phyloP scores from a whole-genome alignment of 1,140 invertebrate genomes.

The Diorhabda carinulata region DNA sequence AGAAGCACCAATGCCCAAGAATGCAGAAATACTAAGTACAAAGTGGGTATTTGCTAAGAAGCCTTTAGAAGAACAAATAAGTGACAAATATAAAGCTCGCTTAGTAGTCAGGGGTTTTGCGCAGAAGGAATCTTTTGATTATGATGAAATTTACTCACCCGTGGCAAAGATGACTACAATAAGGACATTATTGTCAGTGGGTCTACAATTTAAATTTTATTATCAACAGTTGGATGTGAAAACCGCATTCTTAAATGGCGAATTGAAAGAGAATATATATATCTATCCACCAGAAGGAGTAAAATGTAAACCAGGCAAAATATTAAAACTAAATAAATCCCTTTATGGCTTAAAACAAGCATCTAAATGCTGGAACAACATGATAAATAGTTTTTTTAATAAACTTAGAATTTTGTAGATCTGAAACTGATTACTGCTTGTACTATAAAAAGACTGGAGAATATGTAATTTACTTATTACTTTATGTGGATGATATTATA shows the following conservation, averaged over 20 bases:
- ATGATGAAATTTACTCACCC: slow-evolving; percentile 5
- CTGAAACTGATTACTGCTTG: no score
- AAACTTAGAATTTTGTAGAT: no score
- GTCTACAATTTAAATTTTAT: slow-evolving; percentile 30
- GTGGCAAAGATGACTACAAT: slow-evolving; percentile 25
- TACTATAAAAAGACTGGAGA: not conserved
- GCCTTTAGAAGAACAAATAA: slow-evolving; percentile 30
- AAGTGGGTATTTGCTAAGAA: slow-evolving; percentile 45
- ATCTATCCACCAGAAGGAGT: slow-evolving; percentile 47
- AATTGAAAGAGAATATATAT: slow-evolving; percentile 47
- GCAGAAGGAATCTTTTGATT: slow-evolving; percentile 37
- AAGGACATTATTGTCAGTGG: not conserved
- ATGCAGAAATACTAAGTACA: slow-evolving; percentile 36
- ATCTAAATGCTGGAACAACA: not conserved
- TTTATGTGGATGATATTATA: slow-evolving; percentile 24
- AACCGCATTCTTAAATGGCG: slow-evolving; percentile 18
- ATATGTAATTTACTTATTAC: slow-evolving; percentile 17
- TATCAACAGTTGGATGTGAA: slow-evolving; percentile 26
- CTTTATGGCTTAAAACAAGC: slow-evolving; percentile 6
- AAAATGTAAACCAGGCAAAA: not conserved
- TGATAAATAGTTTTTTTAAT: not conserved
- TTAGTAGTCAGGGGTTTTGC: slow-evolving; percentile 38
- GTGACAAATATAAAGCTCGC: no score
- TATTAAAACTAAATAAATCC: slow-evolving; percentile 4
- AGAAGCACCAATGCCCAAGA: slow-evolving; percentile 33